Evolutionary conservation across 2,113 vertebrate species (phyloP).

Genomic region (Pterocles burchelli): DNA sequence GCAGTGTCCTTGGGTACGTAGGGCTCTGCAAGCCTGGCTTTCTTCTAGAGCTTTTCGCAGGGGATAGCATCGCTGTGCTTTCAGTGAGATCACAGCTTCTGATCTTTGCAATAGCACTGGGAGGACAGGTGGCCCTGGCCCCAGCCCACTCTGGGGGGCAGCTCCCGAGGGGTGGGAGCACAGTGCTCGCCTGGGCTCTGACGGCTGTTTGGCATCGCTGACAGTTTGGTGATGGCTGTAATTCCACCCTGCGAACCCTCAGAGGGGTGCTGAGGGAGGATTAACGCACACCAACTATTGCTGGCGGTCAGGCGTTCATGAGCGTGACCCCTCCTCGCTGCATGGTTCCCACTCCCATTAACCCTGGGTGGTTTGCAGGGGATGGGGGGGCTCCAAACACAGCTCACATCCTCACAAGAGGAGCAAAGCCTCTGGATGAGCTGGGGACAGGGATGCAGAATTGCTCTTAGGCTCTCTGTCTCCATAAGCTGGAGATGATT

Average conservation of each 20-base stretch:
- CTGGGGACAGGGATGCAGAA: accelerated
- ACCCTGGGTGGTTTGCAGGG: neutral
- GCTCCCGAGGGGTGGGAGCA: neutral
- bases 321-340: accelerated
- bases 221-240: neutral
- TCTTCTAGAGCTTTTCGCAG: neutral
- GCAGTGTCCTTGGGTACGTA: neutral
- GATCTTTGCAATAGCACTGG: neutral
- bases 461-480: accelerated
- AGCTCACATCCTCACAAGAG: accelerated
- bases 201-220: neutral
- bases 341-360: neutral
- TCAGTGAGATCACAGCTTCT: neutral
- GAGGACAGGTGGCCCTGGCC: accelerated
- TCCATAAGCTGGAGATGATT: neutral
- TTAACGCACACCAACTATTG: neutral
- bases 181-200: neutral
- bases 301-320: neutral
- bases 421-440: neutral
- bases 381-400: neutral
- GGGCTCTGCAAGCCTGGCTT: neutral
- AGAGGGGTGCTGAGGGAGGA: neutral
- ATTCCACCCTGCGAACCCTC: neutral
- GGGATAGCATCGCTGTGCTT: accelerated
- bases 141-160: accelerated